Percentiles rank a stretch among this genome's conserved stretches.
Conservation (phyloP, 64 coral and sea anemone species). For the Montipora capricornis region DNA sequence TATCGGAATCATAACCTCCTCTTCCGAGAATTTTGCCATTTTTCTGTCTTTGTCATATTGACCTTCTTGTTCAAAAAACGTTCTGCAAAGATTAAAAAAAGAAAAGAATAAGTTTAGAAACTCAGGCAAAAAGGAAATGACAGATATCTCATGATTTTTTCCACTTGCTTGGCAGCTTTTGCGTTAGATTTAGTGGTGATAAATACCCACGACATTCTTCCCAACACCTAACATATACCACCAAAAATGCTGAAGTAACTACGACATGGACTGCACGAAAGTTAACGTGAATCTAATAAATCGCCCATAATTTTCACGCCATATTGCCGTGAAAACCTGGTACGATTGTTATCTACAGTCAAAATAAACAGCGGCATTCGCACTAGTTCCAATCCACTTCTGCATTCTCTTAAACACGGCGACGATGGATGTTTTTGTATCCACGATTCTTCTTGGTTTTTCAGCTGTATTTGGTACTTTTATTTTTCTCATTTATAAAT, state of each 20-base stretch:
- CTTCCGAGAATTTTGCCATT: constrained; percentile 6
- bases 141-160: background rate
- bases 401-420: background rate
- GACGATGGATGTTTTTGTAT: background rate
- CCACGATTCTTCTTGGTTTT: background rate
- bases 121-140: background rate
- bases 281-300: background rate
- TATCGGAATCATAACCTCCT: constrained; percentile 39
- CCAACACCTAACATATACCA: background rate
- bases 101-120: background rate
- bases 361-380: background rate
- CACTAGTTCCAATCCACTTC: background rate
- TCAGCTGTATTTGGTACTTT: background rate
- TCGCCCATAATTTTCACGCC: background rate
- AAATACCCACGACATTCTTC: constrained; percentile 11
- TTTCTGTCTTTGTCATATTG: constrained; percentile 29
- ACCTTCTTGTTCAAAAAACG: background rate
- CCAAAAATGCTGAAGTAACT: too few relatives aligned
- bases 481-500: constrained; percentile 14
- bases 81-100: background rate
- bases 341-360: background rate
- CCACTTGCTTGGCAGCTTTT: background rate
- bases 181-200: background rate
- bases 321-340: background rate
- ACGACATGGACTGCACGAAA: too few relatives aligned